Evolutionary conservation across 1,140 invertebrate species (phyloP), one percentile per base, ranked within the genome.

Genomic region (Micrasema longulum): DNA sequence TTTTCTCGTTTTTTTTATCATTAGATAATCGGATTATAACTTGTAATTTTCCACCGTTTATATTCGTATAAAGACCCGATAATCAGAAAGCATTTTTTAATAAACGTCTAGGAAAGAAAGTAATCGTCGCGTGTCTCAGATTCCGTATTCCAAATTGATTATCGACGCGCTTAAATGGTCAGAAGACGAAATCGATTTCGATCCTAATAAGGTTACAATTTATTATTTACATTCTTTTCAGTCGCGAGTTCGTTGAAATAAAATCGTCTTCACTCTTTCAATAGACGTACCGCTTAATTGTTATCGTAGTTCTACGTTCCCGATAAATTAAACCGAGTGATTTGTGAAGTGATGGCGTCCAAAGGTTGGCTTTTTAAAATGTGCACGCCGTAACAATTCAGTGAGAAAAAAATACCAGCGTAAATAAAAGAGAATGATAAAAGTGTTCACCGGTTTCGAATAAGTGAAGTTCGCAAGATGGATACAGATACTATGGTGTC

Each of bases 401-500:
- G 53, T 57, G 53, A 38, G 35, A 36, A n/a, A 35, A 57, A 14
- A 36, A 16, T 45, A 14, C 1, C n/a, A 45, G 18, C n/a, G 20
- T 26, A 23, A 12, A 57, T 36, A n/a, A n/a, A n/a, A n/a, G n/a
- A n/a, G n/a, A n/a, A n/a, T 38, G 26, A 20, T 52, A 14, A 38
- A 35, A 57, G 26, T 57, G 18, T 52, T 23, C 4, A 12, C n/a
- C n/a, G 14, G 23, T 35, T 16, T 23, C 14, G 35, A 47, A 31
- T 16, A 50, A 48, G 16, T 50, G 45, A 65, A 41, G 11, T 38
- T 14, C 10, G 11, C n/a, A 69, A 45, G 6, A 75, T 75, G 73
- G 73, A 75, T 53, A 65, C 73, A 10, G 69, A 75, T 22, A 75
- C 69, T 1, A 55, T 75, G 31, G 47, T 75, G 18, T 47, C 73